Percentiles rank a stretch among this genome's conserved stretches.
Conservation (phyloP, 2,888 invertebrate species). For the Margaritifera margaritifera region DNA sequence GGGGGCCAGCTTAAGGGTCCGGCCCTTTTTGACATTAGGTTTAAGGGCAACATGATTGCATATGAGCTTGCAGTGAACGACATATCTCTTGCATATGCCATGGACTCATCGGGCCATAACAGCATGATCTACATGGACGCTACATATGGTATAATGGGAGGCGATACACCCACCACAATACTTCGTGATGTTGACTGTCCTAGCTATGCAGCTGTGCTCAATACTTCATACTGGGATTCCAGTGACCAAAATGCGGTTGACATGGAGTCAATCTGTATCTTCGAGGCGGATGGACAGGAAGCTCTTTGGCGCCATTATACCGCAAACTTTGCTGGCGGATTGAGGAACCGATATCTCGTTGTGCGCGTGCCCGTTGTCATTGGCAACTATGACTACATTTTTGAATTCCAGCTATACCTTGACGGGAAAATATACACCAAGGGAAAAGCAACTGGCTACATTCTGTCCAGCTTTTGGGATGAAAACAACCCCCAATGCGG, state of each 20-base stretch:
- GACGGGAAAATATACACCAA: slow-evolving; percentile 45
- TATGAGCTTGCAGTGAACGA: slow-evolving; percentile 60
- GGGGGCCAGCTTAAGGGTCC: slow-evolving; percentile 46
- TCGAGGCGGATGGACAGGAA: slow-evolving; percentile 48
- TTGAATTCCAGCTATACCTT: slow-evolving; percentile 50
- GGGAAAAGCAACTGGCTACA: slow-evolving; percentile 44
- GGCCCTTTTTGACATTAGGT: slow-evolving; percentile 46
- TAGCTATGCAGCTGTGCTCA: slow-evolving; percentile 43
- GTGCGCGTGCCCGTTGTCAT: slow-evolving; percentile 42
- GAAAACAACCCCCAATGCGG: slow-evolving; percentile 31
- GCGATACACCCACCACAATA: slow-evolving; percentile 27
- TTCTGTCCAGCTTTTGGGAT: slow-evolving; percentile 49
- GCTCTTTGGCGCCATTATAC: slow-evolving; percentile 50
- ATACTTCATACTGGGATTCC: slow-evolving; percentile 39
- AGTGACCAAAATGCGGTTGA: slow-evolving; percentile 23
- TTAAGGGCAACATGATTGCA: slow-evolving; percentile 45
- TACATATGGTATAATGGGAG: slow-evolving; percentile 44
- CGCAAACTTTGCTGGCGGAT: slow-evolving; percentile 34
- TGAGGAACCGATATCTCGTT: slow-evolving; percentile 43
- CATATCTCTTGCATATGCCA: slow-evolving; percentile 46
- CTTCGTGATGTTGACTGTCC: slow-evolving; percentile 56
- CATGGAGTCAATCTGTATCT: slow-evolving; percentile 48
- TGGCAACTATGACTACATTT: slow-evolving; percentile 56
- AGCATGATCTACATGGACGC: slow-evolving; percentile 53
- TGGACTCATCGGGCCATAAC: slow-evolving; percentile 46